Evolutionary conservation across 2,888 invertebrate species (phyloP), one percentile per base, ranked within the genome.

Genomic region (Mimachlamys varia): DNA sequence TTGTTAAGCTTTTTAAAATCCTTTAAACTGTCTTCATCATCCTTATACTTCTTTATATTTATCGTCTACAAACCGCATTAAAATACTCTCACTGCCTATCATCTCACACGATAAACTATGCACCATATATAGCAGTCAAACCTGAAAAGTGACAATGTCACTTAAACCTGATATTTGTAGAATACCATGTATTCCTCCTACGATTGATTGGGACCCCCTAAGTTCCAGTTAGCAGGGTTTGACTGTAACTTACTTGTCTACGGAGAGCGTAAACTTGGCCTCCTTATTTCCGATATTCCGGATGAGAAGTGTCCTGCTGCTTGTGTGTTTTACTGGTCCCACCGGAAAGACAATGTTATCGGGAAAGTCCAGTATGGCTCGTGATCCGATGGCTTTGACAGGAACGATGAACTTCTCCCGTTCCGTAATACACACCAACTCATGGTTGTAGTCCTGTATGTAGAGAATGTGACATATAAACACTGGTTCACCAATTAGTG

Each of bases 331-430:
- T 0, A 98, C 97, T 0, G 97, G 97, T n/a, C 97, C 97, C 33
- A 96, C 95, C 17, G 97, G 97, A 92, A 98, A 95, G 76, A 96
- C 95, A 44, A 98, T 97, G 27, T 96, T 94, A 96, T 98, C 98
- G 0, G 98, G 98, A 92, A 98, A 97, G 94, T 97, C 97, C 10
- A 98, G 95, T 22, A 98, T 95, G 0, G 97, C 97, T 92, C 97
- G 95, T 0, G 97, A 97, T 44, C 97, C 97, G 88, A 98, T 96
- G 10, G 97, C 97, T 97, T 95, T 92, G 15, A 97, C 95, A 3
- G 97, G 97, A 5, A 97, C 96, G n/a, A 96, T 94, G 92, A 96
- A 97, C 95, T 95, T 96, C 91, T 97, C 97, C 88, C 97, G 93
- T 91, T 97, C 97, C 38, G 97, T 97, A 90, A 96, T 95, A 91